phyloP scores from a whole-genome alignment of 2,113 vertebrate genomes.

The Entelurus aequoreus region DNA sequence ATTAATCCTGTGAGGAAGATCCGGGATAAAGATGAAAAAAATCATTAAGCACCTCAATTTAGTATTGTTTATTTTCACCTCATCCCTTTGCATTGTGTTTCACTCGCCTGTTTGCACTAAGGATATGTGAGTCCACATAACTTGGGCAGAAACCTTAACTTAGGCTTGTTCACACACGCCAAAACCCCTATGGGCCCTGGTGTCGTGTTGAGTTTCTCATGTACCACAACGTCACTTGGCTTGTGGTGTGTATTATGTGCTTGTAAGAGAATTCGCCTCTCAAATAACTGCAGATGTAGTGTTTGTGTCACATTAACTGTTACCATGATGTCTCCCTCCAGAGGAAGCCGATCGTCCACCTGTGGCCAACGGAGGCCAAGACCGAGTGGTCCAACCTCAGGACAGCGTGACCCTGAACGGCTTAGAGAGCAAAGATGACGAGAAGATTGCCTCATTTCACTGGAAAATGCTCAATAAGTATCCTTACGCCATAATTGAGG shows the following conservation, averaged over 20 bases:
- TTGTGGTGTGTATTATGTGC: not conserved
- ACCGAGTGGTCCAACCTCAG: constrained; percentile 80
- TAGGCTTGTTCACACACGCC: constrained; percentile 44
- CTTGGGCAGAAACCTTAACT: constrained; percentile 3
- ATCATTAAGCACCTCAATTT: not conserved
- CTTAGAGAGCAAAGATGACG: constrained; percentile 75
- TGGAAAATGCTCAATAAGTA: constrained; percentile 75
- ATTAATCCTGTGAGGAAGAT: too few species aligned
- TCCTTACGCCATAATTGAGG: constrained; percentile 66
- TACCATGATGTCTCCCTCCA: constrained; percentile 39
- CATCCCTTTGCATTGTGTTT: not conserved
- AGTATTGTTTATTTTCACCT: not conserved
- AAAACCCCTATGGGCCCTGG: constrained; percentile 4
- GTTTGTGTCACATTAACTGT: not conserved
- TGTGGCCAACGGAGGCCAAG: constrained; percentile 67
- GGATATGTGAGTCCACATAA: not conserved
- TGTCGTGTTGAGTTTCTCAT: constrained; percentile 18
- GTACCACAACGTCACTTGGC: not conserved
- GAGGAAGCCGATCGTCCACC: constrained; percentile 75
- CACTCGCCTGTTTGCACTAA: not conserved
- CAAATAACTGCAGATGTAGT: not conserved
- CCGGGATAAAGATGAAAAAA: not conserved
- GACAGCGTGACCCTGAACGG: constrained; percentile 77
- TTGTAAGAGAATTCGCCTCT: not conserved
- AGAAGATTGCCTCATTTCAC: constrained; percentile 55